Base-by-base conservation (phyloP, 2,113 vertebrate genomes). In the Nibea coibor region DNA sequence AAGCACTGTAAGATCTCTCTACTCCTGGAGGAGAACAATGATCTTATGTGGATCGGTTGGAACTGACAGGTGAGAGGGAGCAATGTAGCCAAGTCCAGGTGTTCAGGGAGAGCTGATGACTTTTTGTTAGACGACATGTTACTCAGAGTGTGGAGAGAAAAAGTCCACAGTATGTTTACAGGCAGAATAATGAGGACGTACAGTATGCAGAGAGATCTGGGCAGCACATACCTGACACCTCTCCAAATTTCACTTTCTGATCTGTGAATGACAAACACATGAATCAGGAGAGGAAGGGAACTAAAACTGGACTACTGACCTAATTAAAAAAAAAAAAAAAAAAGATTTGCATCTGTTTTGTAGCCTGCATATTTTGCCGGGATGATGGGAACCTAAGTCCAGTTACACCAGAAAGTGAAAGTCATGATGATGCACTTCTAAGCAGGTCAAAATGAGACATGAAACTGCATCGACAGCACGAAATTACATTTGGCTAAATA, bases 211-310 rank as follows among this genome's bases (percentile, higher is more conserved):
- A 62, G 28, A 57, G 14, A 71, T 47, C 11, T 48, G 28, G 19
- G 42, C 59, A 20, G 48, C 81, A 92, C 94, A 39, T 95, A 96
- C 96, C 95, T 95, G 93, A 96, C n/a, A 35, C 92, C 93, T 89
- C 91, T 90, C 12, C 88, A 93, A 81, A 93, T 90, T 78, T 96
- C 94, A 45, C 91, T 94, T 93, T 96, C 95, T 73, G 91, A 96
- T 93, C 95, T 96, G 94, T 20, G 91, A 94, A 51, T 51, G 93
- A 15, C 87, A 86, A 12, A 83, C 17, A 87, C 0, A 78, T 58
- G 4, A 17, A 48, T 71, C 53, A 83, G 73, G 4, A 67, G 26
- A 47, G 26, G 24, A 0, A 17, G 20, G 3, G 4, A 72, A 68
- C 51, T 43, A 54, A 83, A 43, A 75, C 31, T 4, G 8, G 1